Base-by-base conservation (phyloP, 1,140 invertebrate species). In the Asobara japonica region DNA sequence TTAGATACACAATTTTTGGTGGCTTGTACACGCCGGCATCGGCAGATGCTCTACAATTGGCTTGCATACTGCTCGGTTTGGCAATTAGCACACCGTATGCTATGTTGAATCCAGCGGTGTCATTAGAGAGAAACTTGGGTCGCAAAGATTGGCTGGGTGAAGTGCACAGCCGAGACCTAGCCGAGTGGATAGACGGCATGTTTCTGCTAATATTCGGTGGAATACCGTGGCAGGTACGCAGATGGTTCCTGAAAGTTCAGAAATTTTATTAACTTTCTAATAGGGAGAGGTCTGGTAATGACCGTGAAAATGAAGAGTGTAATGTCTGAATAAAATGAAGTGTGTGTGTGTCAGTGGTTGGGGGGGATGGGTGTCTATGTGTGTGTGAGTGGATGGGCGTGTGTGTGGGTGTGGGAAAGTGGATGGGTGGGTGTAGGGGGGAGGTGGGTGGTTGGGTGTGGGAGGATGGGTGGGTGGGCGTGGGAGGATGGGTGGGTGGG, bases 21-120 rank as follows among this genome's bases (percentile, higher is more conserved):
- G 94, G 94, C 1, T 86, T 95, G 8, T 94, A 94, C 82, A 92
- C 93, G 22, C 93, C 95, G 4, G 92, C 94, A 7, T 95, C 94
- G 80, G 95, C 94, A 7, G 94, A 95, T 80, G 93, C 93, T 20
- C 89, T 95, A 45, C 94, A 95, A 81, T 86, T 95, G n/a, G 89
- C 92, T 76, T 94, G 92, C 80, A 94, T 96, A 67, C 89, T 93
- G 79, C 78, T 94, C 74, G 94, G 94, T 31, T 83, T 96, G 85
- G 93, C 92, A 87, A 82, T 88, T 38, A 80, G 83, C 5, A 82
- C 84, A 5, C 84, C 86, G 2, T 94, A 93, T 82, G 92, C 92
- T 2, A 87, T 86, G 3, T 81, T 84, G 0, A 82, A 94, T 81
- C 85, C 88, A 18, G 89, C 91, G 3, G 91, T 93, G 0, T 88